phyloP scores from a whole-genome alignment of 2,113 vertebrate species.

The Labeo catla region DNA sequence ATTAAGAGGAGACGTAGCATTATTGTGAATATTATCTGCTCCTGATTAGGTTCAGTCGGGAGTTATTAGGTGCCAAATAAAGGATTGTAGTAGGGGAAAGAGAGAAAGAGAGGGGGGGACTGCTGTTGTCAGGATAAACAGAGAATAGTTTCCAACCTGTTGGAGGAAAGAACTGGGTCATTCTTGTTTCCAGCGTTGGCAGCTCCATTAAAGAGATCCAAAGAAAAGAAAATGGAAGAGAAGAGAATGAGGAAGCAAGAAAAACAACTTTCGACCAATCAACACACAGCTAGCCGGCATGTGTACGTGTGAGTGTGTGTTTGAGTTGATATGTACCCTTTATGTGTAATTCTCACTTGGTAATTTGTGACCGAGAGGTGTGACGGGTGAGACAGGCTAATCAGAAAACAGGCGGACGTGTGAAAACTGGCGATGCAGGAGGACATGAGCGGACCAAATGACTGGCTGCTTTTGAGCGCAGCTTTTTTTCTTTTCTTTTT shows the following conservation, averaged over 20 bases:
- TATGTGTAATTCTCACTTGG: constrained; percentile 49
- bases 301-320: constrained; percentile 22
- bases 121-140: constrained; percentile 44
- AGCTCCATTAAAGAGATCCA: constrained; percentile 52
- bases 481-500: neutral
- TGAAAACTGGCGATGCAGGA: constrained; percentile 33
- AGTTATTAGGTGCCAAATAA: constrained; percentile 62
- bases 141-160: constrained; percentile 50
- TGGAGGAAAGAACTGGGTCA: constrained; percentile 69
- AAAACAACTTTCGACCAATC: constrained; percentile 49
- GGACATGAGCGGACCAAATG: neutral
- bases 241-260: constrained; percentile 37
- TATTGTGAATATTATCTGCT: constrained; percentile 74
- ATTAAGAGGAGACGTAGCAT: constrained; percentile 72
- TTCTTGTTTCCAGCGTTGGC: constrained; percentile 45
- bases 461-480: neutral
- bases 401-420: constrained; percentile 32
- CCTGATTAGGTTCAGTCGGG: constrained; percentile 67
- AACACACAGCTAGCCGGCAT: neutral
- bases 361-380: constrained; percentile 51
- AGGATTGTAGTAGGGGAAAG: constrained; percentile 38
- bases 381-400: constrained; percentile 39
- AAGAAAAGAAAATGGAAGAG: constrained; percentile 27
- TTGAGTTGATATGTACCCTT: constrained; percentile 22
- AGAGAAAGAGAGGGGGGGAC: constrained; percentile 41